Percentiles rank a stretch among this genome's conserved stretches.
Evolutionary conservation across 53 echinoderm and acorn worm genomes (phyloP).

Genomic region (Mesocentrotus franciscanus): DNA sequence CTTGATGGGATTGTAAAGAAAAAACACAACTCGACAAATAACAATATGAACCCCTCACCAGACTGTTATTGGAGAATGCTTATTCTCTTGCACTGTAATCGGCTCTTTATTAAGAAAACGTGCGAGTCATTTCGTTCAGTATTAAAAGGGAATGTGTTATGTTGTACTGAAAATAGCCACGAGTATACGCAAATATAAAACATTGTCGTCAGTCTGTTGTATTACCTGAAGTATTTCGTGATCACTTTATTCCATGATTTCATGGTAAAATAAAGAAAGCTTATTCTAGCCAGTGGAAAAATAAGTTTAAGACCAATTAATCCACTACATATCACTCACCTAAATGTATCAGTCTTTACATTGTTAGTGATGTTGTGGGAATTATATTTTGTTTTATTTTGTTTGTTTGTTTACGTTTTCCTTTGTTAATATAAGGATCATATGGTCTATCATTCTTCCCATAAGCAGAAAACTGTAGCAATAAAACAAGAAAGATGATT

Average conservation of each 20-base stretch:
- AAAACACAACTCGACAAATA: neutral
- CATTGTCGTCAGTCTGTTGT: neutral
- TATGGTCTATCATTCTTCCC: constrained; percentile 35
- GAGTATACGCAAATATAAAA: neutral
- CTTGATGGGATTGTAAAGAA: neutral
- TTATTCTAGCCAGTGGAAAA: too few relatives aligned
- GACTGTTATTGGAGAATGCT: neutral
- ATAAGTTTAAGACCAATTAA: too few relatives aligned
- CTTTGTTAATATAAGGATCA: neutral
- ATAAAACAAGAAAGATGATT: constrained; percentile 32
- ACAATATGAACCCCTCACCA: neutral
- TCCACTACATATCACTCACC: neutral
- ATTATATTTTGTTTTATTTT: neutral
- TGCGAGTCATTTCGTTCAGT: neutral
- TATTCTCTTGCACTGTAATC: neutral
- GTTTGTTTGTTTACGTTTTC: neutral
- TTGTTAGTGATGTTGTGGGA: neutral
- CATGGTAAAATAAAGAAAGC: too few relatives aligned
- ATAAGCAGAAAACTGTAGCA: constrained; percentile 28
- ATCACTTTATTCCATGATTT: too few relatives aligned
- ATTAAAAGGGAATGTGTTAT: neutral
- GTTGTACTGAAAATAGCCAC: neutral
- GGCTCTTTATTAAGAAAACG: neutral
- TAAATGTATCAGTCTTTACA: neutral
- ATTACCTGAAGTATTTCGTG: too few relatives aligned